A percentile compares a stretch with the other conserved stretches of the same genome.
Evolutionary conservation across 2,113 vertebrate genomes (phyloP).

Genomic region (Mixornis gularis): DNA sequence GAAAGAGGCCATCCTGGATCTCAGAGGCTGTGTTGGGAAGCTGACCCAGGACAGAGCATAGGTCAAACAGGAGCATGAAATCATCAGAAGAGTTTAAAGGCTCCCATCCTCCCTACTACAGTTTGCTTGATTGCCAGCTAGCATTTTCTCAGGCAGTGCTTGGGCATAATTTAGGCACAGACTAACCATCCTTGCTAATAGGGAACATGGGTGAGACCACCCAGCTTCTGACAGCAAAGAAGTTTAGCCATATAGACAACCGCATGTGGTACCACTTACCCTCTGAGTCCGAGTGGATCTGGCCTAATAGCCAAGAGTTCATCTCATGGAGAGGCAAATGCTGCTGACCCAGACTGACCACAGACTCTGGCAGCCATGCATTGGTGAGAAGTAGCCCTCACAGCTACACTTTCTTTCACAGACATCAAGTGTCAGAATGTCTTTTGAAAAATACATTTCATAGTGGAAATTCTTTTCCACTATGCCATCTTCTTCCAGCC

Average conservation of each 20-base stretch:
- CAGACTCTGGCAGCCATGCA: not conserved
- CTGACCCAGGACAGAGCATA: not conserved
- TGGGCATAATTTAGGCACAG: not conserved
- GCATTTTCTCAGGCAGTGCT: not conserved
- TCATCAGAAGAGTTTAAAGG: not conserved
- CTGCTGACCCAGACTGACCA: not conserved
- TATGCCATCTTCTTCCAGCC: not conserved
- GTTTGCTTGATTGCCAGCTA: not conserved
- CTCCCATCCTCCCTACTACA: not conserved
- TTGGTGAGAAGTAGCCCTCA: not conserved
- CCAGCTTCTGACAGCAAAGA: not conserved
- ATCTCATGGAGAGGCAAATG: not conserved
- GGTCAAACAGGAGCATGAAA: not conserved
- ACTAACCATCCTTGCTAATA: not conserved
- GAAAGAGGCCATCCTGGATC: not conserved
- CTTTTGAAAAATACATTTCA: not conserved
- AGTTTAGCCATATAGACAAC: not conserved
- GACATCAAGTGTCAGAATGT: not conserved
- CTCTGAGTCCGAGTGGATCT: not conserved
- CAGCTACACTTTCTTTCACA: not conserved
- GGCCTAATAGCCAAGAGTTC: not conserved
- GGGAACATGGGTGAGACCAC: not conserved
- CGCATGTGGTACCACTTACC: not conserved
- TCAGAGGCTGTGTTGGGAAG: not conserved
- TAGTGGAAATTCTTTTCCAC: not conserved